Conservation (phyloP, 2,797 vertebrate species). For the Neopelma chrysocephalum region DNA sequence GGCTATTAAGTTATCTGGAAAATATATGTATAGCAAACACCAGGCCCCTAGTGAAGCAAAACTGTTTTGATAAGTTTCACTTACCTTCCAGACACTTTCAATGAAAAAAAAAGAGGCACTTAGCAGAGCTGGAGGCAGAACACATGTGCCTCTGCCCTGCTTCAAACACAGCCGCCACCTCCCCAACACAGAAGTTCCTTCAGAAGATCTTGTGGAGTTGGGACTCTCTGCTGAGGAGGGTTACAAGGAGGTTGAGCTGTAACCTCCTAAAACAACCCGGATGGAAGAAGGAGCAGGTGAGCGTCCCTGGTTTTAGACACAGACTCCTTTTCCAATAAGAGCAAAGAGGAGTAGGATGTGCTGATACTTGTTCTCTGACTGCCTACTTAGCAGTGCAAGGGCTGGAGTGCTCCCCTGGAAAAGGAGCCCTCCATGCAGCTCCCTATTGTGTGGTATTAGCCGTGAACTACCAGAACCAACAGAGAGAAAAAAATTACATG, state of each 20-base stretch:
- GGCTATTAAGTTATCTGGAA: not conserved
- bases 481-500: not conserved
- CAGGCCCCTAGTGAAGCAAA: not conserved
- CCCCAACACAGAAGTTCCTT: not conserved
- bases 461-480: accelerated
- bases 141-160: accelerated
- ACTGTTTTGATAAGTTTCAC: not conserved
- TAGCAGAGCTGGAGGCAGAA: not conserved
- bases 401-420: not conserved
- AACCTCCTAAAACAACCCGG: not conserved
- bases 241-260: accelerated
- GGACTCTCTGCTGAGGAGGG: not conserved
- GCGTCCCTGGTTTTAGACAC: not conserved
- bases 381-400: not conserved
- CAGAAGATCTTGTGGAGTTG: not conserved
- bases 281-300: not conserved
- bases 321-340: not conserved
- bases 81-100: not conserved
- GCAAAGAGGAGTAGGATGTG: not conserved
- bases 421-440: not conserved
- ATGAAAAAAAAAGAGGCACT: not conserved
- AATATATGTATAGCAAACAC: not conserved
- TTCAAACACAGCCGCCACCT: not conserved
- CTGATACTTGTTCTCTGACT: not conserved
- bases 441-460: not conserved